Percentiles rank a stretch among this genome's conserved stretches.
Evolutionary conservation across 1,140 invertebrate genomes (phyloP).

Genomic region (Solenopsis invicta): DNA sequence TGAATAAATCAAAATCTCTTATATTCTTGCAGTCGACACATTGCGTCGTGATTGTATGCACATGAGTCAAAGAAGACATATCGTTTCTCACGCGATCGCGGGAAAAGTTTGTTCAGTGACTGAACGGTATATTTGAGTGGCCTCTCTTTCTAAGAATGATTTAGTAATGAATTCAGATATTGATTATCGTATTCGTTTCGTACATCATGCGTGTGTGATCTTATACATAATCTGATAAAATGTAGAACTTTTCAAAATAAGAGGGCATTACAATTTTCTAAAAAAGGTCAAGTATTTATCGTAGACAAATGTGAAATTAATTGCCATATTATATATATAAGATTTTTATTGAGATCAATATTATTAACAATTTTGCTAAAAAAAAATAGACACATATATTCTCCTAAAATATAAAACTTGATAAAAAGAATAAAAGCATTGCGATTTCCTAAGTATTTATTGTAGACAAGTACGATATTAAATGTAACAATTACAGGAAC

Average conservation of each 20-base stretch:
- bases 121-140: constrained; percentile 21
- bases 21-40: background rate
- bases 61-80: constrained; percentile 21
- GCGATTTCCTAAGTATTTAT: background rate
- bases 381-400: no score
- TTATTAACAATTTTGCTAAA: no score
- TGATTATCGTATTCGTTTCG: background rate
- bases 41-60: background rate
- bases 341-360: no score
- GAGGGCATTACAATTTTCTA: no score
- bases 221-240: background rate
- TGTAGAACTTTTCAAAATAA: no score
- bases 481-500: background rate
- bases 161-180: background rate
- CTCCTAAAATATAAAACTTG: background rate
- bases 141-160: background rate
- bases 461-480: background rate
- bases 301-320: no score
- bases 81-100: constrained; percentile 68
- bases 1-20: background rate
- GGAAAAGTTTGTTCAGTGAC: constrained; percentile 13
- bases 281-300: no score
- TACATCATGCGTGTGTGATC: background rate
- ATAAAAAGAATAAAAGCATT: background rate
- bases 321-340: no score